phyloP scores from a whole-genome alignment of 2,888 invertebrate genomes.

The Leptinotarsa haldemani region DNA sequence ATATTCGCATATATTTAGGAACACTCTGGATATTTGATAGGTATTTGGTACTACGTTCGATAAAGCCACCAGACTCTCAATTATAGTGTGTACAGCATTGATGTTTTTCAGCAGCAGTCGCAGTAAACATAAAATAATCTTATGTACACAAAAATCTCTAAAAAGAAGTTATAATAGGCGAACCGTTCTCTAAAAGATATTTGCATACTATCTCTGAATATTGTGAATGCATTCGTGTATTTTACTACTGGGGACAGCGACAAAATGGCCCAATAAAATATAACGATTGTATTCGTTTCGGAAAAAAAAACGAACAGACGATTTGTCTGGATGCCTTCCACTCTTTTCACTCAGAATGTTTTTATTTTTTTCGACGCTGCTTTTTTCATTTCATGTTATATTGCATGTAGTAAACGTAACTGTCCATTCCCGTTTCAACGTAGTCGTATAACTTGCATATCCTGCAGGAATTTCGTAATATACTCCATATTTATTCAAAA shows the following conservation, averaged over 20 bases:
- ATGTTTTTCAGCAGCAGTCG: no score
- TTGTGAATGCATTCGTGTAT: constrained; percentile 17
- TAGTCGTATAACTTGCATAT: background rate
- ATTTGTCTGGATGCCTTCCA: background rate
- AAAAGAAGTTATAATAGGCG: constrained; percentile 5
- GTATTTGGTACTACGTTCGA: no score
- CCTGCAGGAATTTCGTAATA: constrained; percentile 11
- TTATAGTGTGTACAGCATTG: no score
- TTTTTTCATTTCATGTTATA: background rate
- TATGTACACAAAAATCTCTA: background rate
- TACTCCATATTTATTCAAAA: background rate
- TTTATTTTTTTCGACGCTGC: constrained; percentile 3
- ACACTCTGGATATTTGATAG: no score
- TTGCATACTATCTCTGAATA: constrained; percentile 34
- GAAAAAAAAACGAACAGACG: background rate
- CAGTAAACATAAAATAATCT: no score
- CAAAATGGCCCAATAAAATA: constrained; percentile 9
- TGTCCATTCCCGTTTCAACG: background rate
- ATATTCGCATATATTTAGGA: no score
- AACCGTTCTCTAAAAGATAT: constrained; percentile 25
- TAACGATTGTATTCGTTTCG: background rate
- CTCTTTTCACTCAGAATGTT: background rate
- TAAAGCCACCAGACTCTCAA: no score
- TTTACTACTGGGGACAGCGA: constrained; percentile 7
- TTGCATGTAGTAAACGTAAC: background rate